Percentiles rank a stretch among this genome's conserved stretches.
Evolutionary conservation across 2,797 vertebrate genomes (phyloP).

Genomic region (Luscinia luscinia): DNA sequence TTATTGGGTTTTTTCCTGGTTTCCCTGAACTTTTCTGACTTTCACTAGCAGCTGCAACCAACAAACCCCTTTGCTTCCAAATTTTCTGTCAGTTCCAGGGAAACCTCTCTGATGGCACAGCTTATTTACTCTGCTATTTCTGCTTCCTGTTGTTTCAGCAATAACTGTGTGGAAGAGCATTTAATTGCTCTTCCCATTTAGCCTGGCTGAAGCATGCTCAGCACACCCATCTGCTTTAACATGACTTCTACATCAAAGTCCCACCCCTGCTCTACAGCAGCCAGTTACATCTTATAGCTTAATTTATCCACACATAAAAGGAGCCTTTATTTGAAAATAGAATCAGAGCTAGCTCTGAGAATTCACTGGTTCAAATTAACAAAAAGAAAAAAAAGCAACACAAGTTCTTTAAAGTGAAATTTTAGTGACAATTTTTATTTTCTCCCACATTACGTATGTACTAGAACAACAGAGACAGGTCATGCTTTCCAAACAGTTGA

Average conservation of each 20-base stretch:
- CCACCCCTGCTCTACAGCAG: not conserved
- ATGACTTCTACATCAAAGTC: not conserved
- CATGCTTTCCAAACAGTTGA: constrained; percentile 13
- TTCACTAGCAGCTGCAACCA: constrained; percentile 8
- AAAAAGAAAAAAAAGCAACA: not conserved
- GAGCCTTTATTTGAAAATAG: not conserved
- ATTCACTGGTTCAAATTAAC: not conserved
- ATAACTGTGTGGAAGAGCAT: not conserved
- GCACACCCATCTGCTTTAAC: not conserved
- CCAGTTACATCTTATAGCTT: not conserved
- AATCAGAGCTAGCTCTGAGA: not conserved
- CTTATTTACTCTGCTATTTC: constrained; percentile 33
- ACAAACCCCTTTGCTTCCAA: not conserved
- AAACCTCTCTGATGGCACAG: not conserved
- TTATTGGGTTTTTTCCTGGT: not conserved
- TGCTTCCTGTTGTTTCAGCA: constrained; percentile 50
- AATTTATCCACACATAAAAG: not conserved
- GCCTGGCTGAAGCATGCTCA: not conserved
- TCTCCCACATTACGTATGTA: not conserved
- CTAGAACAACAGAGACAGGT: not conserved
- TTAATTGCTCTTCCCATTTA: constrained; percentile 40
- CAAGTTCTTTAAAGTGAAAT: not conserved
- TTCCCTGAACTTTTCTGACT: not conserved
- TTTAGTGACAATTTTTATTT: not conserved
- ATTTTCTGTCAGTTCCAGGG: not conserved